phyloP scores from a whole-genome alignment of 2,888 invertebrate species.

The Zonitis immaculata region DNA sequence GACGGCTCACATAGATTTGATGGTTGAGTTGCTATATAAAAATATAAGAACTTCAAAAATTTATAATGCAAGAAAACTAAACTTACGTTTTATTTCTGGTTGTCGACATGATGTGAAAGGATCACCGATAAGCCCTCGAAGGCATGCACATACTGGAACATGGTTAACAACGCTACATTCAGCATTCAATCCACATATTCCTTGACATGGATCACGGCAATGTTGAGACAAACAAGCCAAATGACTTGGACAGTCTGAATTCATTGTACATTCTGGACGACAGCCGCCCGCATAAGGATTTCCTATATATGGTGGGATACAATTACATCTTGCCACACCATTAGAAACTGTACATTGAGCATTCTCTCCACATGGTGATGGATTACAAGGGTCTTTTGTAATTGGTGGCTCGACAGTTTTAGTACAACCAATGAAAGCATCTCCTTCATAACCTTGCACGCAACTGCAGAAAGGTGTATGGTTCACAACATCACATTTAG shows the following conservation, averaged over 20 bases:
- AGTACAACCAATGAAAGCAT: conserved; percentile 78
- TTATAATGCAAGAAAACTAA: neutral
- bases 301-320: conserved; percentile 82
- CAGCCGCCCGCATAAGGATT: conserved; percentile 84
- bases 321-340: conserved; percentile 69
- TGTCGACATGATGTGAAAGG: conserved; percentile 74
- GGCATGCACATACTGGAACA: conserved; percentile 75
- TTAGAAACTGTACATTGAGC: conserved; percentile 70
- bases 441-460: conserved; percentile 70
- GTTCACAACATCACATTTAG: conserved; percentile 72
- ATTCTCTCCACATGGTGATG: conserved; percentile 81
- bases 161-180: conserved; percentile 80
- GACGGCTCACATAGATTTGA: conserved; percentile 57
- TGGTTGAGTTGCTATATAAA: conserved; percentile 38
- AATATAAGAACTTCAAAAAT: neutral
- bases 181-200: conserved; percentile 77
- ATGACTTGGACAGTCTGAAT: conserved; percentile 73
- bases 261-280: conserved; percentile 78
- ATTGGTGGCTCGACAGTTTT: conserved; percentile 39
- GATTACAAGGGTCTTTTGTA: conserved; percentile 62
- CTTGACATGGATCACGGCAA: conserved; percentile 81
- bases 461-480: conserved; percentile 81
- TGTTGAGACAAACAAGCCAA: conserved; percentile 78
- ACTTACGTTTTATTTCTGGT: conserved; percentile 55
- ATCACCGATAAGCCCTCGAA: conserved; percentile 73